A percentile compares a stretch with the other conserved stretches of the same genome.
Evolutionary conservation across 2,113 vertebrate species (phyloP).

Genomic region (Numenius arquata): DNA sequence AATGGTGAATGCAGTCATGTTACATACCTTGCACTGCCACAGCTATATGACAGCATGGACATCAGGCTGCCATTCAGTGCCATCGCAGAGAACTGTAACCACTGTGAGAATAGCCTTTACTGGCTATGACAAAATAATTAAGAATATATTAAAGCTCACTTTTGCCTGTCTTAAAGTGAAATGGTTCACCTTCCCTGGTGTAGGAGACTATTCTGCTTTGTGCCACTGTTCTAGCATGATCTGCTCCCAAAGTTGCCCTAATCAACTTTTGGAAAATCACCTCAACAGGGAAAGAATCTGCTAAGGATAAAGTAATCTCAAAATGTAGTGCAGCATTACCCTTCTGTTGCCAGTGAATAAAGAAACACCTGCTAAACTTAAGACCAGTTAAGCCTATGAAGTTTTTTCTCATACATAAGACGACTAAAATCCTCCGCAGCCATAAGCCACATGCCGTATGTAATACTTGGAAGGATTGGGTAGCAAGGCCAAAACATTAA

Average conservation of each 20-base stretch:
- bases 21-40: background rate
- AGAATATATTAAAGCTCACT: background rate
- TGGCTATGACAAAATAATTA: background rate
- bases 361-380: background rate
- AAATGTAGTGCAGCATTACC: background rate
- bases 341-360: background rate
- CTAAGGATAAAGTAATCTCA: background rate
- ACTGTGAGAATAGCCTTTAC: background rate
- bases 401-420: background rate
- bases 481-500: background rate
- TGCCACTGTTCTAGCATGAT: background rate
- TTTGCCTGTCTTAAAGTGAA: background rate
- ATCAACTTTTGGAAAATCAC: background rate
- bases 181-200: background rate
- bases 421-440: background rate
- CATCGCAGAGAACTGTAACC: background rate
- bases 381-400: background rate
- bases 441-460: background rate
- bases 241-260: background rate
- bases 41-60: background rate
- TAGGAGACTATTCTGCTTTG: background rate
- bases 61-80: background rate
- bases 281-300: background rate
- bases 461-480: background rate
- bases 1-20: background rate